phyloP scores from a whole-genome alignment of 2,888 invertebrate genomes.

The Trachelus tabidus region DNA sequence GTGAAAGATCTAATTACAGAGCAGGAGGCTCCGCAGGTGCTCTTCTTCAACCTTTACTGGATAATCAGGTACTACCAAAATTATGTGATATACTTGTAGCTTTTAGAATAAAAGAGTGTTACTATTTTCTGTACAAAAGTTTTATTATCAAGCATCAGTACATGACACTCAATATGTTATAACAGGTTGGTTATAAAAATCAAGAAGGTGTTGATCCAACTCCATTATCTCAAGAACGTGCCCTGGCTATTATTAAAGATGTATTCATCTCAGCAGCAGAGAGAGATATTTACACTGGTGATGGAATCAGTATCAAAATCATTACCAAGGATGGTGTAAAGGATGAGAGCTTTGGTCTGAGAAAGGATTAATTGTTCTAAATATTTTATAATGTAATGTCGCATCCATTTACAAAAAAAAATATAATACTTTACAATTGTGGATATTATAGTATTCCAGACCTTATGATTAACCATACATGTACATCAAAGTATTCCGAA shows the following conservation, averaged over 20 bases:
- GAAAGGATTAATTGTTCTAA: slow-evolving; percentile 80
- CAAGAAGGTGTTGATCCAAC: slow-evolving; percentile 72
- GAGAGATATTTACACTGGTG: slow-evolving; percentile 97
- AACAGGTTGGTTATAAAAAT: slow-evolving; percentile 85
- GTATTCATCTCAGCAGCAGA: slow-evolving; percentile 98
- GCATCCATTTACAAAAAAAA: slow-evolving; percentile 30
- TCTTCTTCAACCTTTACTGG: slow-evolving; percentile 92
- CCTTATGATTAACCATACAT: neutral
- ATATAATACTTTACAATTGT: neutral
- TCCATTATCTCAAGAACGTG: slow-evolving; percentile 82
- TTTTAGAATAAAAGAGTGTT: neutral
- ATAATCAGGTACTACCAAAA: slow-evolving; percentile 79
- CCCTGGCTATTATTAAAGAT: slow-evolving; percentile 89
- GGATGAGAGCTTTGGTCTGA: slow-evolving; percentile 78
- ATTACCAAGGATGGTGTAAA: slow-evolving; percentile 89
- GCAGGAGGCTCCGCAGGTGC: slow-evolving; percentile 93
- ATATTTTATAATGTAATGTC: slow-evolving; percentile 14
- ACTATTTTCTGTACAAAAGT: slow-evolving; percentile 2
- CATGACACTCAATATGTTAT: neutral
- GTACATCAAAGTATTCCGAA: neutral
- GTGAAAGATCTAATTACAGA: slow-evolving; percentile 84
- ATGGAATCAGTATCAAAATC: slow-evolving; percentile 85
- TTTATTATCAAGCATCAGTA: neutral
- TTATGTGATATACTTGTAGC: neutral
- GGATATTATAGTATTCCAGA: neutral